Conservation (phyloP, 2,113 vertebrate species). For the Pachypanchax playfairii region DNA sequence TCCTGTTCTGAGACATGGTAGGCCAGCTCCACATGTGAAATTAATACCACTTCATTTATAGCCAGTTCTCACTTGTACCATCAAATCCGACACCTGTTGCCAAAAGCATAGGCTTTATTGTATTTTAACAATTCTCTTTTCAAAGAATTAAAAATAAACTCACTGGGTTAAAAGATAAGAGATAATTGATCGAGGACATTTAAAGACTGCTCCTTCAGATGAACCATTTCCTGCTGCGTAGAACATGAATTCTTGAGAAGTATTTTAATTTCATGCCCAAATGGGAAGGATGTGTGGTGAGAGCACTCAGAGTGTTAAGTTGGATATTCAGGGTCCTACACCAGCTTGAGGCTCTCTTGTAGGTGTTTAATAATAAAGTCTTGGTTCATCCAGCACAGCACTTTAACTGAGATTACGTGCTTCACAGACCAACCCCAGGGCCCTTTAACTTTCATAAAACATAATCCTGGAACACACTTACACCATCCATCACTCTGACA, state of each 20-base stretch:
- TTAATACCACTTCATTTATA: conserved; percentile 76
- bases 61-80: conserved; percentile 70
- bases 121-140: conserved; percentile 50
- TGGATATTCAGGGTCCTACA: conserved; percentile 58
- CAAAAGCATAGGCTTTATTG: conserved; percentile 66
- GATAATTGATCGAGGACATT: conserved; percentile 37
- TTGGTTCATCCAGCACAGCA: conserved; percentile 72
- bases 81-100: conserved; percentile 74
- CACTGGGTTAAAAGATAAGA: conserved; percentile 31
- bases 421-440: conserved; percentile 73
- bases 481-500: conserved; percentile 73
- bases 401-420: conserved; percentile 72
- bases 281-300: conserved; percentile 61
- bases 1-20: conserved; percentile 44
- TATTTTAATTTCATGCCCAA: conserved; percentile 72
- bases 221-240: conserved; percentile 37
- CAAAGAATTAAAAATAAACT: conserved; percentile 40
- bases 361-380: conserved; percentile 82
- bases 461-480: conserved; percentile 74
- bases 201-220: conserved; percentile 22
- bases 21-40: conserved; percentile 76
- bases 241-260: conserved; percentile 51
- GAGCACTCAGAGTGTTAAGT: conserved; percentile 52
- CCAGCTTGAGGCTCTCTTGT: conserved; percentile 54
- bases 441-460: conserved; percentile 76